phyloP scores from a whole-genome alignment of 2,113 vertebrate species.

The Hippocampus abdominalis region DNA sequence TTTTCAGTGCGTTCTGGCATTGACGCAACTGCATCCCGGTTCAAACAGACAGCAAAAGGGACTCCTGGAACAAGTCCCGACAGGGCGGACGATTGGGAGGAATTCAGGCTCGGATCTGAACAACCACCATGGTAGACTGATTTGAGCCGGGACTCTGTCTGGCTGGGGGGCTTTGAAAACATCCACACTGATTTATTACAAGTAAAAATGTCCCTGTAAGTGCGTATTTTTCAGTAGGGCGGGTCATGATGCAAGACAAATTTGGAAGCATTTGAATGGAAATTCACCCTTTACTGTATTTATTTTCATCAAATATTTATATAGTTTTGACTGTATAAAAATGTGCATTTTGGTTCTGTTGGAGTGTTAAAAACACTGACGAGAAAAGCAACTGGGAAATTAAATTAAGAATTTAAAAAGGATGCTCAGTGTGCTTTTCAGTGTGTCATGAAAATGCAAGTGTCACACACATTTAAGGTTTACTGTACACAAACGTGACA shows the following conservation, averaged over 20 bases:
- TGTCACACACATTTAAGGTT: neutral
- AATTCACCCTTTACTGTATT: too few relatives aligned
- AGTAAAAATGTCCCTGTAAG: too few relatives aligned
- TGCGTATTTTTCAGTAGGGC: too few relatives aligned
- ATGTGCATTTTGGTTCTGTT: too few relatives aligned
- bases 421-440: too few relatives aligned
- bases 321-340: too few relatives aligned
- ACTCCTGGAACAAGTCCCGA: slow-evolving; percentile 39
- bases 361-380: too few relatives aligned
- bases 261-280: too few relatives aligned
- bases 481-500: neutral
- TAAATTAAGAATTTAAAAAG: too few relatives aligned
- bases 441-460: neutral
- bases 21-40: neutral
- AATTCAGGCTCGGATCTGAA: slow-evolving; percentile 18
- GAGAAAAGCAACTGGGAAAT: too few relatives aligned
- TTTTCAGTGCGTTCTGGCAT: neutral
- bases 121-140: neutral
- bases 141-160: neutral
- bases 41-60: neutral
- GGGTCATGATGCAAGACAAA: too few relatives aligned
- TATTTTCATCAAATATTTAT: too few relatives aligned
- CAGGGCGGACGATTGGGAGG: slow-evolving; percentile 31
- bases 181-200: neutral
- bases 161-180: neutral